Percentiles rank a stretch among this genome's conserved stretches.
Conservation (phyloP, 2,888 invertebrate species). For the Pterostichus madidus region DNA sequence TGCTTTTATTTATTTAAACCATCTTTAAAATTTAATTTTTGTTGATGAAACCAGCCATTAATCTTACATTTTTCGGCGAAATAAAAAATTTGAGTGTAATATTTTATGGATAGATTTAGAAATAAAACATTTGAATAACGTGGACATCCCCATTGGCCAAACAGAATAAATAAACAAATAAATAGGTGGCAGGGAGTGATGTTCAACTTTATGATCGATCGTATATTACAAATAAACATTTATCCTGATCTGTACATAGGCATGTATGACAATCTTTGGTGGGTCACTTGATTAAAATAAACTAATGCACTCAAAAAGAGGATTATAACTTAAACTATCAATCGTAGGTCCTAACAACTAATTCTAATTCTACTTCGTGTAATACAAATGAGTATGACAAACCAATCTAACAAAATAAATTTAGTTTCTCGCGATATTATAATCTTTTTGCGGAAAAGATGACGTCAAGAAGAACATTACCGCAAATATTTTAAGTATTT, state of each 20-base stretch:
- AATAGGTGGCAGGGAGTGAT: constrained; percentile 47
- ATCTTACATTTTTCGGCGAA: too few relatives aligned
- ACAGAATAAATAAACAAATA: constrained; percentile 56
- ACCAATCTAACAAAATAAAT: constrained; percentile 29
- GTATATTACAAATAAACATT: constrained; percentile 48
- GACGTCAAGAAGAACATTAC: background rate
- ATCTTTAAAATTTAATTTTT: too few relatives aligned
- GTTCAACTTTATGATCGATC: constrained; percentile 33
- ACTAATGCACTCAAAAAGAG: constrained; percentile 46
- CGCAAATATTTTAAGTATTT: constrained; percentile 19
- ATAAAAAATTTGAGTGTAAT: too few relatives aligned
- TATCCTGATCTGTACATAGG: constrained; percentile 25
- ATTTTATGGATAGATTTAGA: too few relatives aligned
- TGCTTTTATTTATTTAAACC: too few relatives aligned
- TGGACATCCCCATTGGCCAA: background rate
- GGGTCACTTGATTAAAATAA: constrained; percentile 60
- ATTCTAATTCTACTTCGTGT: constrained; percentile 42
- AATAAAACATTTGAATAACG: too few relatives aligned
- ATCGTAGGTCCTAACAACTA: constrained; percentile 29
- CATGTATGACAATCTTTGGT: constrained; percentile 66
- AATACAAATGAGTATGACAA: constrained; percentile 57
- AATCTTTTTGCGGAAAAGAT: background rate
- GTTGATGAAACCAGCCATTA: too few relatives aligned
- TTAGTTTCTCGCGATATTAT: constrained; percentile 38
- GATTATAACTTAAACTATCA: constrained; percentile 41